Evolutionary conservation across 2,797 vertebrate genomes (phyloP).

Genomic region (Acrocephalus scirpaceus): DNA sequence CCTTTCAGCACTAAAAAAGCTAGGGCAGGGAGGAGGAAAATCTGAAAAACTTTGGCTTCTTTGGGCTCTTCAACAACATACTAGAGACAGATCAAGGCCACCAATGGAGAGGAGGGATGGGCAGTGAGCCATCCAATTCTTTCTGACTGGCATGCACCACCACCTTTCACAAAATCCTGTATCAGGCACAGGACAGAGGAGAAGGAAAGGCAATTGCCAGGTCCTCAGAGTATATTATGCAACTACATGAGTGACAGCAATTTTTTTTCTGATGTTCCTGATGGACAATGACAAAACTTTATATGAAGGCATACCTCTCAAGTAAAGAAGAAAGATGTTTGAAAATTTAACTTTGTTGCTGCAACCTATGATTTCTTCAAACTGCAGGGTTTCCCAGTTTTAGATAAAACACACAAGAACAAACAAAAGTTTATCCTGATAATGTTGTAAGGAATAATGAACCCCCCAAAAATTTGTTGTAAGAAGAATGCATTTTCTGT

Average conservation of each 20-base stretch:
- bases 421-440: neutral
- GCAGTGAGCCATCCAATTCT: neutral
- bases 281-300: neutral
- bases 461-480: neutral
- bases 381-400: neutral
- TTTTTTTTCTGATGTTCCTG: constrained; percentile 38
- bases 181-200: neutral
- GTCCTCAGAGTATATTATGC: neutral
- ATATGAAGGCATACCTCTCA: neutral
- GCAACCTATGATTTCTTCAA: neutral
- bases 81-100: neutral
- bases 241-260: constrained; percentile 54
- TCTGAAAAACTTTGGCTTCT: neutral
- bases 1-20: neutral
- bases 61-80: neutral
- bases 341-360: neutral
- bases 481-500: neutral
- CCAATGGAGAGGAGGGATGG: neutral
- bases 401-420: neutral
- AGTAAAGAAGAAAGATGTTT: neutral
- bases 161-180: neutral
- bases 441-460: neutral
- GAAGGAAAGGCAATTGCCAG: neutral
- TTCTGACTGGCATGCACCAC: neutral
- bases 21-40: rapidly evolving